phyloP scores from a whole-genome alignment of 2,797 vertebrate genomes.

The Triplophysa bombifrons region DNA sequence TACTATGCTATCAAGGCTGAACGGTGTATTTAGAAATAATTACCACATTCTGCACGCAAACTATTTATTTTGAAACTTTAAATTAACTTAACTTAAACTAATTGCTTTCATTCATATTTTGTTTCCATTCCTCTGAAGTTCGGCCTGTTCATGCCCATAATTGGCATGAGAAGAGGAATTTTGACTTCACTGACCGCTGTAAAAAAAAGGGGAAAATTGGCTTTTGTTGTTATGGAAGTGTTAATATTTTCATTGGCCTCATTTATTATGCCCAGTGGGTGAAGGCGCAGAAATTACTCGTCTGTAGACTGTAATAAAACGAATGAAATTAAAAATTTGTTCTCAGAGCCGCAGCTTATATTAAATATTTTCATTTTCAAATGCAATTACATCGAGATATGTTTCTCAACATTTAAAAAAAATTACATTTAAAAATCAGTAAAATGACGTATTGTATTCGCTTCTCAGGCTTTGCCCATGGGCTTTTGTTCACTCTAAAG shows the following conservation, averaged over 20 bases:
- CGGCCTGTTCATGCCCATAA: background rate
- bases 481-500: slow-evolving; percentile 29
- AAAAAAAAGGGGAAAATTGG: background rate
- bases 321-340: background rate
- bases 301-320: background rate
- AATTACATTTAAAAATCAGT: background rate
- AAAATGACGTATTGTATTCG: slow-evolving; percentile 28
- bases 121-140: too few relatives aligned
- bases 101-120: background rate
- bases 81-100: background rate
- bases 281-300: background rate
- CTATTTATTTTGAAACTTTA: too few relatives aligned
- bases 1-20: too few relatives aligned
- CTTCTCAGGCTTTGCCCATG: slow-evolving; percentile 13
- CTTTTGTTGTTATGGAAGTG: background rate
- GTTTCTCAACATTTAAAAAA: background rate
- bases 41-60: background rate
- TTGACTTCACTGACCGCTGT: background rate
- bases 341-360: background rate
- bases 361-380: slow-evolving; percentile 10
- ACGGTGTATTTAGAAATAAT: background rate
- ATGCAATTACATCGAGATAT: slow-evolving; percentile 7
- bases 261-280: slow-evolving; percentile 7
- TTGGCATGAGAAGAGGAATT: background rate
- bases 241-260: slow-evolving; percentile 1